A percentile compares a stretch with the other conserved stretches of the same genome.
Evolutionary conservation across 2,888 invertebrate species (phyloP).

Genomic region (Ochlodes sylvanus): DNA sequence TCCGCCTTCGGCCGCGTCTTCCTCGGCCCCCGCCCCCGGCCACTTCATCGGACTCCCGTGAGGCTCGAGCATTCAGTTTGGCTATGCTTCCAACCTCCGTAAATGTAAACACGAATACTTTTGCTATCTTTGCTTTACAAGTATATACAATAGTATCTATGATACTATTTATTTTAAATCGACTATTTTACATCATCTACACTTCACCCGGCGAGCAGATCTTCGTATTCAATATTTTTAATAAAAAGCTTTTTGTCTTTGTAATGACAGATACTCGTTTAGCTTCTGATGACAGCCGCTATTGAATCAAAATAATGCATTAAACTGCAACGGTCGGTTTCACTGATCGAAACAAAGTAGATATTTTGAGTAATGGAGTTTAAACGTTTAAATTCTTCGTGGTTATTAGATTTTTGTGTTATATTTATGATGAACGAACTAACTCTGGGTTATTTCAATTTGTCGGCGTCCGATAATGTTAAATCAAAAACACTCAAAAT

Average conservation of each 20-base stretch:
- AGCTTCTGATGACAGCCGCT: slow-evolving; percentile 81
- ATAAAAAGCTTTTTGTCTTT: slow-evolving; percentile 69
- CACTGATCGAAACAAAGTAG: slow-evolving; percentile 85
- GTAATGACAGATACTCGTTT: slow-evolving; percentile 72
- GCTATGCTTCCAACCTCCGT: slow-evolving; percentile 65
- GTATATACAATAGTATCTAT: slow-evolving; percentile 54
- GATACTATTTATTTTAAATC: slow-evolving; percentile 55
- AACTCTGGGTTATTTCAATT: slow-evolving; percentile 70
- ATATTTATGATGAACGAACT: slow-evolving; percentile 71
- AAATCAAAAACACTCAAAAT: slow-evolving; percentile 85
- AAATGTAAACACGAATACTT: slow-evolving; percentile 65
- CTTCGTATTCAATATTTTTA: slow-evolving; percentile 61
- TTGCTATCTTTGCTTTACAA: slow-evolving; percentile 57
- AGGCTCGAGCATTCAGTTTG: slow-evolving; percentile 84
- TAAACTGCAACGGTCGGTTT: slow-evolving; percentile 82
- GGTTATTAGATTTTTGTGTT: slow-evolving; percentile 59
- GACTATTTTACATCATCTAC: slow-evolving; percentile 69
- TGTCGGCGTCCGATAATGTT: slow-evolving; percentile 87
- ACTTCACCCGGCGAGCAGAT: slow-evolving; percentile 54
- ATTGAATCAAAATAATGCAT: slow-evolving; percentile 81
- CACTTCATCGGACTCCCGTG: slow-evolving; percentile 91
- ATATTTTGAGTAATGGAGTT: slow-evolving; percentile 59
- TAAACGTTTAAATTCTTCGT: slow-evolving; percentile 50
- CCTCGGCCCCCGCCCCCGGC: slow-evolving; percentile 89
- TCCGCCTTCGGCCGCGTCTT: slow-evolving; percentile 84